Base-by-base conservation (phyloP, 2,888 invertebrate species). In the Lepidochrysops patricia region DNA sequence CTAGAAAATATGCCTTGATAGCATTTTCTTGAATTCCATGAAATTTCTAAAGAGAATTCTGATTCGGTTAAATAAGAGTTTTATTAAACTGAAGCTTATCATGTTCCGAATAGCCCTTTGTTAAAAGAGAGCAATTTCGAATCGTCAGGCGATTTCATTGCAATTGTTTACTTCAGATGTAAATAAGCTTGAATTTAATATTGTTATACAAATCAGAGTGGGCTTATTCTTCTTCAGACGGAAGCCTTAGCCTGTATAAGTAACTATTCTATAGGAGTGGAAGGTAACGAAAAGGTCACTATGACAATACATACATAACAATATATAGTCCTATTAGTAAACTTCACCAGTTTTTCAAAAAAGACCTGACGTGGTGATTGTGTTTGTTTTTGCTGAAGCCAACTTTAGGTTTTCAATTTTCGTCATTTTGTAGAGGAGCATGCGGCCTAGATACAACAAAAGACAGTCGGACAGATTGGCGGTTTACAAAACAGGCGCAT, bases 401-500 rank as follows among this genome's bases (percentile, higher is more conserved):
- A n/a, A 1, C 35, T n/a, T 5, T 15, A 9, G 37, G 37, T 15
- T 37, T 37, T 7, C 2, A 9, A 37, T 37, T 37, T 37, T 37
- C 19, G 43, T 43, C 12, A 43, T 43, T 43, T 43, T 43, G 9
- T 43, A 7, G 19, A 43, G 29, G 7, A 29, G 29, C 29, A 29
- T 7, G 43, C 19, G 43, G 43, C 43, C 43, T 23, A 23, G 43
- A 43, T 43, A 43, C 19, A 37, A 37, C 37, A 43, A 43, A 23
- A 43, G 43, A 19, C 19, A 43, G 43, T 19, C 43, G 23, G 43
- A 43, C 43, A 43, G 43, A 43, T 43, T 43, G 43, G 43, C 19
- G 43, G 43, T 23, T 43, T 43, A 43, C 43, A 43, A 43, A 43
- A 43, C 43, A 43, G 7, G 37, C 37, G 43, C 43, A 43, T 43